These are phyloP conservation scores for Callinectes sapidus DNA, from an alignment of 2,888 invertebrate genomes.

Conservation along the genomic window DNA sequence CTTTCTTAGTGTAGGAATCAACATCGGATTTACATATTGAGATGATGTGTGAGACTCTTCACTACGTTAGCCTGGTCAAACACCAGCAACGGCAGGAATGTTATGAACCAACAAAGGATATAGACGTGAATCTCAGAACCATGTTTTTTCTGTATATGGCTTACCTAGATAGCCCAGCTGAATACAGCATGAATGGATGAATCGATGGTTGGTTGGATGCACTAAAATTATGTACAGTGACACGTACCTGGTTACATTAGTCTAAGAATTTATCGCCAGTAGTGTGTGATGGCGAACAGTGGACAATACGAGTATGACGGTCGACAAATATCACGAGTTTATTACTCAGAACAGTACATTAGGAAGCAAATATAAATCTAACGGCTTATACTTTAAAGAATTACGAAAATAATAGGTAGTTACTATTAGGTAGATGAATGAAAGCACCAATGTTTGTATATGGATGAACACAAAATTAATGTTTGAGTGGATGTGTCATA, in stretches of 20 bases:
- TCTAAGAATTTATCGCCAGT: not conserved
- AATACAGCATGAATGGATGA: not conserved
- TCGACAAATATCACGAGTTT: not conserved
- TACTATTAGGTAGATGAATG: not conserved
- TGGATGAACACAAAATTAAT: not conserved
- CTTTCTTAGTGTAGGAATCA: no score
- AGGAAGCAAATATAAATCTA: not conserved
- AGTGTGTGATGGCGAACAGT: not conserved
- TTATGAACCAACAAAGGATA: not conserved
- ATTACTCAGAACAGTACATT: not conserved
- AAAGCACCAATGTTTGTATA: not conserved
- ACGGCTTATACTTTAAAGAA: not conserved
- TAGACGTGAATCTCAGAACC: slow-evolving; percentile 7
- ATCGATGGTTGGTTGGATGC: not conserved
- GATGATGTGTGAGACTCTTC: not conserved
- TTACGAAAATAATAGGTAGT: not conserved
- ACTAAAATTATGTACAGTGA: not conserved
- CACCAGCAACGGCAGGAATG: not conserved
- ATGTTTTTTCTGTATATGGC: not conserved
- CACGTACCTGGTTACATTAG: not conserved
- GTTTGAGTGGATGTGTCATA: not conserved
- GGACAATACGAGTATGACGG: not conserved
- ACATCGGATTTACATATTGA: not conserved
- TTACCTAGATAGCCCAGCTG: not conserved
- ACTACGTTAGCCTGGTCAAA: not conserved